Conservation (phyloP, 2,888 invertebrate genomes). For the Cylindroiulus punctatus region DNA sequence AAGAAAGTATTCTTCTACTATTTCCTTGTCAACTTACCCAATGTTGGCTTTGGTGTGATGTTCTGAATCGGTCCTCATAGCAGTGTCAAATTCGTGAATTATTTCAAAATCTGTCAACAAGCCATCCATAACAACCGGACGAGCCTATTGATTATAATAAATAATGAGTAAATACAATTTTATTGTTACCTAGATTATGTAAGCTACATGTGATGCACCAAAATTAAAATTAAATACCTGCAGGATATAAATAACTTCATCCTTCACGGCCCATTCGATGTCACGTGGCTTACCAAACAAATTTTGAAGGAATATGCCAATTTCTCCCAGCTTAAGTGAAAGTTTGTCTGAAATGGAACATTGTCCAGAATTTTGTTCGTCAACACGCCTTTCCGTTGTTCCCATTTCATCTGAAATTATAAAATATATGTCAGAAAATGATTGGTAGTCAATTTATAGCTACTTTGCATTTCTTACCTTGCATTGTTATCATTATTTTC, state of each 20-base stretch:
- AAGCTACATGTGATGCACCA: too few species aligned
- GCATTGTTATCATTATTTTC: constrained; percentile 21
- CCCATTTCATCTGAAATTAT: constrained; percentile 65
- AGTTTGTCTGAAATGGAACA: constrained; percentile 72
- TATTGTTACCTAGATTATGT: too few species aligned
- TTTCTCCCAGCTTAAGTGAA: constrained; percentile 70
- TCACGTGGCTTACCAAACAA: constrained; percentile 78
- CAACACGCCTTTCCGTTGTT: constrained; percentile 63
- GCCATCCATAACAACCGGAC: background rate
- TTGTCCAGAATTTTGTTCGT: constrained; percentile 64
- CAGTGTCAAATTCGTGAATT: constrained; percentile 49
- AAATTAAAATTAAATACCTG: constrained; percentile 61
- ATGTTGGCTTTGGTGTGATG: constrained; percentile 11
- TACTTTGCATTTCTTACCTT: constrained; percentile 2
- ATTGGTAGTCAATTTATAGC: background rate
- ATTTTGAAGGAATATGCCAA: constrained; percentile 74
- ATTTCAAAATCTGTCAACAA: constrained; percentile 43
- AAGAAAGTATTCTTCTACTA: too few species aligned
- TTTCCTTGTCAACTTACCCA: background rate
- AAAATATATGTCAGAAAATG: background rate
- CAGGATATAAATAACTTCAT: constrained; percentile 62
- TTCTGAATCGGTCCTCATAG: constrained; percentile 23
- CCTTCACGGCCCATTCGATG: constrained; percentile 81
- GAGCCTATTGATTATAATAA: constrained; percentile 21
- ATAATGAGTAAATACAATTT: too few species aligned